Conservation (phyloP, 2,888 invertebrate species). For the Heliconius sara region DNA sequence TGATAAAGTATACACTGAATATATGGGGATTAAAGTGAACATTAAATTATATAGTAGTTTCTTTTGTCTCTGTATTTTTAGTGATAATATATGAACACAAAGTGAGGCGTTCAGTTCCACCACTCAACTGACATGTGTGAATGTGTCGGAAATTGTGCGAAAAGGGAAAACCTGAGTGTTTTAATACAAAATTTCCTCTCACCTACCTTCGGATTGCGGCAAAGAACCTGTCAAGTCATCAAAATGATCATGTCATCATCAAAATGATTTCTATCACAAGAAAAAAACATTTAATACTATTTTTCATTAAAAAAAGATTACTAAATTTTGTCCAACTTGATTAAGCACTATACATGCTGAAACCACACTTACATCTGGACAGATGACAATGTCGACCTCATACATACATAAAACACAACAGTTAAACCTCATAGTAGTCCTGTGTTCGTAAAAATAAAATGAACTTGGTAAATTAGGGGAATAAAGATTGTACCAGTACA, state of each 20-base stretch:
- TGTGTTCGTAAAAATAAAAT: conserved; percentile 30
- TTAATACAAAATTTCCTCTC: too few relatives aligned
- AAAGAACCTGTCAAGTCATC: too few relatives aligned
- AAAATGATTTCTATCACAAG: too few relatives aligned
- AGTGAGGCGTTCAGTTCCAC: too few relatives aligned
- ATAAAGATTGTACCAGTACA: conserved; percentile 24
- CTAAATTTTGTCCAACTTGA: conserved; percentile 50
- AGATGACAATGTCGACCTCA: conserved; percentile 1
- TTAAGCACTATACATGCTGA: conserved; percentile 65
- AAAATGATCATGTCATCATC: too few relatives aligned
- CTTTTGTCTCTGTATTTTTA: neutral
- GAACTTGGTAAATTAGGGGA: conserved; percentile 22
- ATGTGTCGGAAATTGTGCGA: too few relatives aligned
- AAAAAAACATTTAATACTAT: neutral
- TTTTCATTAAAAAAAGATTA: neutral
- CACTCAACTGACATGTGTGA: too few relatives aligned
- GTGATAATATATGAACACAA: too few relatives aligned
- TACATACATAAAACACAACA: conserved; percentile 13
- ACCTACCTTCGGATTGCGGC: too few relatives aligned
- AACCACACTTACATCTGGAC: neutral
- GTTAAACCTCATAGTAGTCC: conserved; percentile 37
- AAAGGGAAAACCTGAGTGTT: too few relatives aligned
- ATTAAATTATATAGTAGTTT: neutral
- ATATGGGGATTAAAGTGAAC: neutral
- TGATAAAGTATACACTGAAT: neutral